These are phyloP conservation scores for Entelurus aequoreus DNA, from an alignment of 2,113 vertebrate species.

Conservation along the genomic window DNA sequence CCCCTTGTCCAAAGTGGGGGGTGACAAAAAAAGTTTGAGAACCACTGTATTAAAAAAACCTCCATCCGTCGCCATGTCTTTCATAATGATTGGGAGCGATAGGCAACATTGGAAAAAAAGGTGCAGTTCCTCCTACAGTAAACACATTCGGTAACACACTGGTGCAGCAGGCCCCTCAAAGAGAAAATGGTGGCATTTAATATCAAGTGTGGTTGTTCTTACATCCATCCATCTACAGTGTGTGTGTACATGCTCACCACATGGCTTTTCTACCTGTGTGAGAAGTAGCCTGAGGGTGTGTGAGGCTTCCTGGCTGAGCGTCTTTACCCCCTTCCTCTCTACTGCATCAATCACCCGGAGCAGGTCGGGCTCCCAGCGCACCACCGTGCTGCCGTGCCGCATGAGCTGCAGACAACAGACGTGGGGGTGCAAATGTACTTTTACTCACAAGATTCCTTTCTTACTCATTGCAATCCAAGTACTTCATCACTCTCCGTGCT, in stretches of 20 bases:
- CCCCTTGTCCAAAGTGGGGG: too few species aligned
- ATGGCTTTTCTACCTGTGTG: slow-evolving; percentile 72
- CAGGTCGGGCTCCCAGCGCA: slow-evolving; percentile 75
- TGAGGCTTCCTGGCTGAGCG: slow-evolving; percentile 68
- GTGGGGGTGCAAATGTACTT: not conserved
- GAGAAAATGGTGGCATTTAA: not conserved
- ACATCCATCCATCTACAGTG: too few species aligned
- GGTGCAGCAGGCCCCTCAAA: not conserved
- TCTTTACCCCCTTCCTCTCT: slow-evolving; percentile 67
- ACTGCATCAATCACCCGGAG: slow-evolving; percentile 71
- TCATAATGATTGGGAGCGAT: too few species aligned
- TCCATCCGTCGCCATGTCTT: too few species aligned
- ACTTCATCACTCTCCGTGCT: too few species aligned
- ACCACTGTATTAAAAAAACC: too few species aligned
- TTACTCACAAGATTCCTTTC: not conserved
- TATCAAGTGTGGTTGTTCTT: not conserved
- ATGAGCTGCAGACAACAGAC: slow-evolving; percentile 73
- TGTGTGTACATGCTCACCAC: not conserved
- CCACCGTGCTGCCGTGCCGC: slow-evolving; percentile 62
- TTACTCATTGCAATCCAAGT: not conserved
- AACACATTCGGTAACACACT: too few species aligned
- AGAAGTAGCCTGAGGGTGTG: slow-evolving; percentile 76
- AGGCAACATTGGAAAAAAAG: too few species aligned
- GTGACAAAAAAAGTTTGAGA: too few species aligned
- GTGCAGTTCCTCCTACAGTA: too few species aligned